phyloP scores from a whole-genome alignment of 2,797 vertebrate species.

The Nannoperca australis region DNA sequence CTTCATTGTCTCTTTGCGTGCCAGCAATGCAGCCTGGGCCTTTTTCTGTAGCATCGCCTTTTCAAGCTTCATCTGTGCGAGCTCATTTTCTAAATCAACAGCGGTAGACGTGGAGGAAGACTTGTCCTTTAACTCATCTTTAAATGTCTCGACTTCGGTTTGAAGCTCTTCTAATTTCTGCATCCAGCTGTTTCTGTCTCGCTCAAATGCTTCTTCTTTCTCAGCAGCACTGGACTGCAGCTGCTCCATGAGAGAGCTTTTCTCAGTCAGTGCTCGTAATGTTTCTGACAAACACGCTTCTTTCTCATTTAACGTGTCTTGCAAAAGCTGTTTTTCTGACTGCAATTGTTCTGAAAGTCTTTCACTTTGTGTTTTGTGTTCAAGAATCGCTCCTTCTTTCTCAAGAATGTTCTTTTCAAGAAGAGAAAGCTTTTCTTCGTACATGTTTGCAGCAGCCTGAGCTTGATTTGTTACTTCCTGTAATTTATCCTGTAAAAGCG shows the following conservation, averaged over 20 bases:
- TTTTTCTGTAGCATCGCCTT: conserved; percentile 87
- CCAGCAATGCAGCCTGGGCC: conserved; percentile 83
- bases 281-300: conserved; percentile 76
- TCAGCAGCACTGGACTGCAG: conserved; percentile 74
- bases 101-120: conserved; percentile 24
- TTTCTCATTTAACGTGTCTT: conserved; percentile 76
- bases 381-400: conserved; percentile 79
- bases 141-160: conserved; percentile 66
- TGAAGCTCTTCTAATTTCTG: conserved; percentile 80
- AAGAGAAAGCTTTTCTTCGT: conserved; percentile 70
- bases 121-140: conserved; percentile 55
- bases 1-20: conserved; percentile 80
- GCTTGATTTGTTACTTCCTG: conserved; percentile 74
- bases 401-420: conserved; percentile 79
- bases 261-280: conserved; percentile 77
- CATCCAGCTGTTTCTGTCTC: conserved; percentile 73
- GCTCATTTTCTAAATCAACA: conserved; percentile 64
- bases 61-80: conserved; percentile 77
- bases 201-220: conserved; percentile 69
- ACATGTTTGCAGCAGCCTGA: conserved; percentile 65
- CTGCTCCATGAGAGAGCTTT: conserved; percentile 71
- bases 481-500: conserved; percentile 74
- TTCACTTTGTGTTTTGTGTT: conserved; percentile 67
- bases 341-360: conserved; percentile 65
- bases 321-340: conserved; percentile 61